A percentile compares a stretch with the other conserved stretches of the same genome.
These are phyloP conservation scores for Picus viridis DNA, from an alignment of 2,797 vertebrate genomes.

Conservation along the genomic window DNA sequence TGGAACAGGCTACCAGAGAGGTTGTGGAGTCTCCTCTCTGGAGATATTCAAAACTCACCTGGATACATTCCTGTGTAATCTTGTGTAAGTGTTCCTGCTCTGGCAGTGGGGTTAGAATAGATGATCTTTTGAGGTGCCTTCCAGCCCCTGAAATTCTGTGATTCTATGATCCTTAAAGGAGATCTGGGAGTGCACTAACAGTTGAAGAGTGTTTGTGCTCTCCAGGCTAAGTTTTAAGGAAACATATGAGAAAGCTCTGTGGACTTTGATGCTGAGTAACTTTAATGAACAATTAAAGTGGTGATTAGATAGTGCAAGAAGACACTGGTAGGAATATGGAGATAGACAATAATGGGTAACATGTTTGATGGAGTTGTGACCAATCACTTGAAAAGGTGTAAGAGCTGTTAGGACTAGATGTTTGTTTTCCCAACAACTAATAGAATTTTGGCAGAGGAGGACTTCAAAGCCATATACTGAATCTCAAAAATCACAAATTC, in stretches of 20 bases:
- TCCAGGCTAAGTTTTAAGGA: neutral
- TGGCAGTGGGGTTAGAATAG: too few relatives aligned
- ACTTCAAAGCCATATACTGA: rapidly evolving
- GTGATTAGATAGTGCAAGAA: neutral
- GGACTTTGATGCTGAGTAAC: neutral
- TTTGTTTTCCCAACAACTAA: neutral
- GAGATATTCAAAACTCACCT: too few relatives aligned
- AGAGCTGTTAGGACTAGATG: neutral
- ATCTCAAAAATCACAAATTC: neutral
- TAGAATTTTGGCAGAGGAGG: neutral
- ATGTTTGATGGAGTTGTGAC: neutral
- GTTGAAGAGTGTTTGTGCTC: neutral
- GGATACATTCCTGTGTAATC: too few relatives aligned
- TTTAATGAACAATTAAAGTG: neutral
- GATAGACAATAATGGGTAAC: neutral
- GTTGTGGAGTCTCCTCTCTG: too few relatives aligned
- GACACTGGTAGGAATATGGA: neutral
- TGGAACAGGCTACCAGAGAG: too few relatives aligned
- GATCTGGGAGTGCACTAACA: neutral
- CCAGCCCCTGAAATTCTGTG: too few relatives aligned
- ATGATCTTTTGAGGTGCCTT: too few relatives aligned
- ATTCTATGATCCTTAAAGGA: neutral
- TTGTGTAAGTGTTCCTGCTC: too few relatives aligned
- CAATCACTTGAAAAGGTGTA: neutral
- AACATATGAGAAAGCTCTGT: neutral